phyloP scores from a whole-genome alignment of 2,113 vertebrate genomes.

The Neogobius melanostomus region DNA sequence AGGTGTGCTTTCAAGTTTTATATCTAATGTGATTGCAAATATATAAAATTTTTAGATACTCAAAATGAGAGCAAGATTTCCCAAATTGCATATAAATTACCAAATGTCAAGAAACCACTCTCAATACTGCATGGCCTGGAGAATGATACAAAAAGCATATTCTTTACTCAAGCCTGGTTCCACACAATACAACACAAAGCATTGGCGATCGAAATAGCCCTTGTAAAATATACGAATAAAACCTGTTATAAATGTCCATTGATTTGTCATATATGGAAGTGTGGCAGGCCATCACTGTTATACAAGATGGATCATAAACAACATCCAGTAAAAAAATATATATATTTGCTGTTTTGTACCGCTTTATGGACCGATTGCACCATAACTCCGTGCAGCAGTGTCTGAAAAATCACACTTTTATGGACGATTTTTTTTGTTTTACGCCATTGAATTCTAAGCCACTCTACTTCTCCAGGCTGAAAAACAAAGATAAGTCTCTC shows the following conservation, averaged over 20 bases:
- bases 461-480: constrained; percentile 26
- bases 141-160: neutral
- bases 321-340: neutral
- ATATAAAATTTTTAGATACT: no score
- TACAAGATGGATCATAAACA: constrained; percentile 20
- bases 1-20: no score
- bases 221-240: constrained; percentile 6
- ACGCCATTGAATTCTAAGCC: constrained; percentile 19
- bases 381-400: constrained; percentile 15
- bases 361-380: constrained; percentile 12
- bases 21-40: no score
- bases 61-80: no score
- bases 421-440: constrained; percentile 17
- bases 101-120: no score
- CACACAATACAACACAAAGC: constrained; percentile 3
- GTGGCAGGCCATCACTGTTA: neutral
- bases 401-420: constrained; percentile 21
- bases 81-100: no score
- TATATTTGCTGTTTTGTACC: constrained; percentile 11
- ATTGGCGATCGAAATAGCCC: constrained; percentile 3
- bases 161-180: constrained; percentile 8
- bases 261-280: constrained; percentile 7
- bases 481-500: constrained; percentile 46
- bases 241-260: constrained; percentile 10
- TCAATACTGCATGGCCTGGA: neutral